Percentiles rank a stretch among this genome's conserved stretches.
phyloP scores from a whole-genome alignment of 2,113 vertebrate genomes.

The Ameiurus melas region DNA sequence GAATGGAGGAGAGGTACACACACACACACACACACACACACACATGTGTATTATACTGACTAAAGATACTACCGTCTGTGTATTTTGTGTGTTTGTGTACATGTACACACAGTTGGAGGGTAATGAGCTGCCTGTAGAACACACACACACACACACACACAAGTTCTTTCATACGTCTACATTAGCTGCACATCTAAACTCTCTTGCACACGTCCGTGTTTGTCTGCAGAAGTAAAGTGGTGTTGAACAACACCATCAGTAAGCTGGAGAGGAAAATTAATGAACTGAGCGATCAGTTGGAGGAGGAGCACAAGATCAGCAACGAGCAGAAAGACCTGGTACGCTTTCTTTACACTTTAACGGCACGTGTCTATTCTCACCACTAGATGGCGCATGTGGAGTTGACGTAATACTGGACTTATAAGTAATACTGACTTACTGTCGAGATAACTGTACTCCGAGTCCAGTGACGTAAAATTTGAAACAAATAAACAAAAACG shows the following conservation, averaged over 20 bases:
- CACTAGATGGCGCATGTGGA: not conserved
- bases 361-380: not conserved
- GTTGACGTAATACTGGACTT: too few relatives aligned
- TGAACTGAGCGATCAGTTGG: slow-evolving; percentile 74
- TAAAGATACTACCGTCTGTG: too few relatives aligned
- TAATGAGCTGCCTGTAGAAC: too few relatives aligned
- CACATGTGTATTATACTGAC: too few relatives aligned
- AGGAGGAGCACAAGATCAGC: slow-evolving; percentile 71
- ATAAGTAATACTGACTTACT: not conserved
- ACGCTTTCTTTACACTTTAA: slow-evolving; percentile 7
- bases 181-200: not conserved
- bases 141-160: not conserved
- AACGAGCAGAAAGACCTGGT: slow-evolving; percentile 76
- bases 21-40: not conserved
- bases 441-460: not conserved
- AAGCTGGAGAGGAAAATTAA: slow-evolving; percentile 76
- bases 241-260: slow-evolving; percentile 65
- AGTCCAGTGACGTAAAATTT: not conserved
- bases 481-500: not conserved
- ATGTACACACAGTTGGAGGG: not conserved
- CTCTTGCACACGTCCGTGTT: not conserved
- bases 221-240: slow-evolving; percentile 65
- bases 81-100: too few relatives aligned
- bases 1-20: slow-evolving; percentile 70
- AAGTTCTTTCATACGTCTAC: not conserved